Conservation (phyloP, 2,113 vertebrate genomes). For the Octodon degus region DNA sequence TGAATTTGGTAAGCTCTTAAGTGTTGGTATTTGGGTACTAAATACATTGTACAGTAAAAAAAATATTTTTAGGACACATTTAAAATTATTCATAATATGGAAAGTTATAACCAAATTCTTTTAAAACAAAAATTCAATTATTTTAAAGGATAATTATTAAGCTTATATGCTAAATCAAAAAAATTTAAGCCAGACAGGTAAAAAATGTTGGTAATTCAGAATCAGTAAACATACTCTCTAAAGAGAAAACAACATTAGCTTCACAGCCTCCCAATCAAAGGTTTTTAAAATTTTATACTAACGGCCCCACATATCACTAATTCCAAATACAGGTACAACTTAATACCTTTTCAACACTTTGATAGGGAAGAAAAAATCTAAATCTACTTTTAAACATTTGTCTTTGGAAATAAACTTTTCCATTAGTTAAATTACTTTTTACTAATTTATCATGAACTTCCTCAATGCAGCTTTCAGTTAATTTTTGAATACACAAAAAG, state of each 20-base stretch:
- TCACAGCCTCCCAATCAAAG: slow-evolving; percentile 26
- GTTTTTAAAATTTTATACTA: not conserved
- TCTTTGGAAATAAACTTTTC: not conserved
- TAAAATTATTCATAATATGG: slow-evolving; percentile 31
- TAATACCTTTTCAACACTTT: not conserved
- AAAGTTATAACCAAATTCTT: slow-evolving; percentile 42
- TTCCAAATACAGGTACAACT: not conserved
- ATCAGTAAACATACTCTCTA: not conserved
- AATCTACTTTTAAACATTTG: not conserved
- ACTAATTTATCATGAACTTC: slow-evolving; percentile 44
- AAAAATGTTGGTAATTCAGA: not conserved
- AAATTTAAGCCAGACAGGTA: slow-evolving; percentile 32
- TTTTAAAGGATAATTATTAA: not conserved
- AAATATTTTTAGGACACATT: not conserved
- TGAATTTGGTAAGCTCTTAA: not conserved
- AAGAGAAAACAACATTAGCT: not conserved
- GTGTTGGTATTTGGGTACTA: not conserved
- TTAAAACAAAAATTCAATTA: slow-evolving; percentile 19
- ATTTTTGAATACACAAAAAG: slow-evolving; percentile 2
- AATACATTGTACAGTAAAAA: not conserved
- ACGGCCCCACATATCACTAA: not conserved
- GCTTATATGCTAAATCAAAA: not conserved
- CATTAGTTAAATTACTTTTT: not conserved
- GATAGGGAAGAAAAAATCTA: not conserved
- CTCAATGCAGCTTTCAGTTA: slow-evolving; percentile 4